These are phyloP conservation scores for Alosa alosa DNA, from an alignment of 2,113 vertebrate species.

Conservation along the genomic window DNA sequence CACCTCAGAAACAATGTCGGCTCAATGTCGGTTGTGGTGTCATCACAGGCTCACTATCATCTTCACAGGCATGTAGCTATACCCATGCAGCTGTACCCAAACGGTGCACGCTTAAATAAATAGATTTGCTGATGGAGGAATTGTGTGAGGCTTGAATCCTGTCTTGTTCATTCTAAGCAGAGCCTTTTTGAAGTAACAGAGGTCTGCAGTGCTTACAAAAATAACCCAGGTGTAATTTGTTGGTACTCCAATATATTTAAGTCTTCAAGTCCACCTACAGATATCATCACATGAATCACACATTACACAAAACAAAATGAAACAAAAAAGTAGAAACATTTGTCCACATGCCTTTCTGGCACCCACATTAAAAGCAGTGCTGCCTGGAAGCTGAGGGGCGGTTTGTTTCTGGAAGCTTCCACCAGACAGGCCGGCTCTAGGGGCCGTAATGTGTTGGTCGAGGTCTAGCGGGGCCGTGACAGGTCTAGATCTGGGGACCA, in stretches of 20 bases:
- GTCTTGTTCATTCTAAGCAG: background rate
- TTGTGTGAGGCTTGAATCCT: background rate
- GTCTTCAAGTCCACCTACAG: background rate
- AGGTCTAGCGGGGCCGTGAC: constrained; percentile 10
- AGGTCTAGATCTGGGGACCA: constrained; percentile 61
- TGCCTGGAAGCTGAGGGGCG: background rate
- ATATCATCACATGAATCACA: background rate
- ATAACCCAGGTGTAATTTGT: background rate
- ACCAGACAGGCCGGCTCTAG: constrained; percentile 46
- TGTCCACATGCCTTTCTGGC: background rate
- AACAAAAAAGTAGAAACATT: background rate
- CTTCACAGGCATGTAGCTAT: background rate
- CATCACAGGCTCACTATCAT: background rate
- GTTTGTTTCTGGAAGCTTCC: constrained; percentile 7
- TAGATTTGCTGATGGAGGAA: background rate
- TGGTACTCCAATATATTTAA: background rate
- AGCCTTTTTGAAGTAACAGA: no score
- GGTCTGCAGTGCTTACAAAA: background rate
- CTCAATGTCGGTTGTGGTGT: background rate
- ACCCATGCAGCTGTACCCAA: background rate
- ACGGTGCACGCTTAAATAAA: background rate
- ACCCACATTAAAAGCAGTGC: background rate
- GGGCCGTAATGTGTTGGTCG: constrained; percentile 8
- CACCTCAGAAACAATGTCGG: background rate
- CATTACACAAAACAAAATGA: background rate